Evolutionary conservation across 1,140 invertebrate genomes (phyloP), one percentile per base, ranked within the genome.

Genomic region (Drosophila kohkoa): DNA sequence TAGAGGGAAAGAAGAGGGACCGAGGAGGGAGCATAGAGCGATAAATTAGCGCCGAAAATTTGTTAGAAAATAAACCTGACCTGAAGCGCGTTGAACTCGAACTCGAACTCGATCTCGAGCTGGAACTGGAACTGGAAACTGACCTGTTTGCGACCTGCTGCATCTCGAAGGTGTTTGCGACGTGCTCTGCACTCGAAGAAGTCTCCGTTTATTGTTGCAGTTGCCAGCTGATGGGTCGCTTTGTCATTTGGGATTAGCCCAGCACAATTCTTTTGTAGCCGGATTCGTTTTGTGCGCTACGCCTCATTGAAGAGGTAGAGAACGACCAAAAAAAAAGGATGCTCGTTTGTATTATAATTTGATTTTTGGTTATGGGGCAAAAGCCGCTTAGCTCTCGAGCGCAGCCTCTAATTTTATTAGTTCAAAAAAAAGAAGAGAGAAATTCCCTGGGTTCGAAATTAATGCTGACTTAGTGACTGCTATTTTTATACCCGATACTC

Each of bases 341-440:
- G 46, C 46, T 54, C 74, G 20, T 75, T 80, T 75, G 67, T 85
- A 81, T 87, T 86, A 72, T 73, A 86, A 87, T 82, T 87, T 62
- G 82, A 69, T 85, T 81, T 71, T 67, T 55, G 35, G 62, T 25
- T 25, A 25, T 28, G 52, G 62, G 51, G 60, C 7, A 46, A 75
- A 82, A 87, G 68, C 79, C 57, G 79, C 59, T 86, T 87, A 81
- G 49, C 38, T 43, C 38, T 43, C n/a, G 38, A 48, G 28, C 20
- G 28, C 7, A 8, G 48, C 10, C 41, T 64, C 20, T 70, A 70
- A 75, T 75, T 64, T 64, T 45, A 69, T 69, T 69, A 63, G 65
- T 63, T 30, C 11, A n/a, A 70, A 38, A 11, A 38, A 8, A 30
- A 49, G n/a, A n/a, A n/a, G 8, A 55, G 51, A 45, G 20, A 25